Percentiles rank a stretch among this genome's conserved stretches.
Evolutionary conservation across 2,888 invertebrate species (phyloP).

Genomic region (Escarpia spicata): DNA sequence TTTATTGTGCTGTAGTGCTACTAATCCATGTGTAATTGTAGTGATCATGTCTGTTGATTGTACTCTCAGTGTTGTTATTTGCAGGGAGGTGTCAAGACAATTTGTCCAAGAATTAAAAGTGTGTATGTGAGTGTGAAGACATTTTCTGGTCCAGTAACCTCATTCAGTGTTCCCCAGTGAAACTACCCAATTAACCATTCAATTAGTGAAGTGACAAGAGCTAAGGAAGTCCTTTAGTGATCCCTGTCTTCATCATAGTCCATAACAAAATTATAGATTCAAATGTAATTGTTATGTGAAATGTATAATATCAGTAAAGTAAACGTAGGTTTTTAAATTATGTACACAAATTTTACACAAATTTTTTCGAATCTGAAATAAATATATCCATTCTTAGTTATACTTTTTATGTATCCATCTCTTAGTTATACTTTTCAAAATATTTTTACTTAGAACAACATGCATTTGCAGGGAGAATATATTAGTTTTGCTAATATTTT

Average conservation of each 20-base stretch:
- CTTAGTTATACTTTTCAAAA: too few relatives aligned
- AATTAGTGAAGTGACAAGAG: neutral
- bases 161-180: neutral
- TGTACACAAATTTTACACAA: too few relatives aligned
- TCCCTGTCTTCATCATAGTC: neutral
- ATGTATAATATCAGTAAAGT: too few relatives aligned
- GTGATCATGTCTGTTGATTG: neutral
- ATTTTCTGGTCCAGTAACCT: neutral
- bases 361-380: too few relatives aligned
- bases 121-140: neutral
- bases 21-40: neutral
- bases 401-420: too few relatives aligned
- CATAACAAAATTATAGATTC: too few relatives aligned
- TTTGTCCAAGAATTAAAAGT: neutral
- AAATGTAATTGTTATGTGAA: too few relatives aligned
- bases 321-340: too few relatives aligned
- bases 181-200: neutral
- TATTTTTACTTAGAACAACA: too few relatives aligned
- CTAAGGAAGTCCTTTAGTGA: neutral
- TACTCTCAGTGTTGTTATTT: neutral
- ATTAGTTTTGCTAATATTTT: too few relatives aligned
- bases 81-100: neutral
- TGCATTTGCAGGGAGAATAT: too few relatives aligned
- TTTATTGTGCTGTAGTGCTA: neutral
- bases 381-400: too few relatives aligned